Evolutionary conservation across 2,888 invertebrate genomes (phyloP).

Genomic region (Cataglyphis altisquamis): DNA sequence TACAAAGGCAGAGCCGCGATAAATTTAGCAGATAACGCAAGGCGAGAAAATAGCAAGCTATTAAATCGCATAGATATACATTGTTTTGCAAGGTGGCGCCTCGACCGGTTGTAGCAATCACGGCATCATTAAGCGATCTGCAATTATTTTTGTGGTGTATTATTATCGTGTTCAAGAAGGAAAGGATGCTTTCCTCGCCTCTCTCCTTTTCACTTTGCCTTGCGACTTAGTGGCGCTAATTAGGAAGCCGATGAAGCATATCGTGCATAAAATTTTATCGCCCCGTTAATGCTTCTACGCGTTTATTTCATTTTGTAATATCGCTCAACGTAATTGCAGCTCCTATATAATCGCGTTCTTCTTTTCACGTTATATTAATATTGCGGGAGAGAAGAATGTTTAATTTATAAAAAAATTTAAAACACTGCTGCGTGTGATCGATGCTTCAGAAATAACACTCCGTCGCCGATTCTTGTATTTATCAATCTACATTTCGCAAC

Average conservation of each 20-base stretch:
- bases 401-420: background rate
- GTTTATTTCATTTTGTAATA: constrained; percentile 47
- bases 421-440: background rate
- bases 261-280: constrained; percentile 46
- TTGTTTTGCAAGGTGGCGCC: constrained; percentile 38
- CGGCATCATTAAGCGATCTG: constrained; percentile 55
- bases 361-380: background rate
- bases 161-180: constrained; percentile 54
- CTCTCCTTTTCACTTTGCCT: constrained; percentile 28
- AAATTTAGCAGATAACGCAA: constrained; percentile 35
- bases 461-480: background rate
- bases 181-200: constrained; percentile 42
- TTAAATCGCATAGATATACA: constrained; percentile 40
- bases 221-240: constrained; percentile 49
- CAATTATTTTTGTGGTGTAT: constrained; percentile 48
- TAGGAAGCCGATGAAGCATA: constrained; percentile 47
- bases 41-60: constrained; percentile 44
- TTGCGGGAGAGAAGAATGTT: background rate
- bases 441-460: background rate
- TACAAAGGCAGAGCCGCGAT: constrained; percentile 5
- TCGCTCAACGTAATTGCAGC: background rate
- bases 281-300: constrained; percentile 35
- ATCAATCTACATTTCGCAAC: constrained; percentile 7
- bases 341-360: background rate
- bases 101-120: constrained; percentile 44